These are phyloP conservation scores for Batillaria attramentaria DNA, from an alignment of 1,140 invertebrate species.

Conservation along the genomic window DNA sequence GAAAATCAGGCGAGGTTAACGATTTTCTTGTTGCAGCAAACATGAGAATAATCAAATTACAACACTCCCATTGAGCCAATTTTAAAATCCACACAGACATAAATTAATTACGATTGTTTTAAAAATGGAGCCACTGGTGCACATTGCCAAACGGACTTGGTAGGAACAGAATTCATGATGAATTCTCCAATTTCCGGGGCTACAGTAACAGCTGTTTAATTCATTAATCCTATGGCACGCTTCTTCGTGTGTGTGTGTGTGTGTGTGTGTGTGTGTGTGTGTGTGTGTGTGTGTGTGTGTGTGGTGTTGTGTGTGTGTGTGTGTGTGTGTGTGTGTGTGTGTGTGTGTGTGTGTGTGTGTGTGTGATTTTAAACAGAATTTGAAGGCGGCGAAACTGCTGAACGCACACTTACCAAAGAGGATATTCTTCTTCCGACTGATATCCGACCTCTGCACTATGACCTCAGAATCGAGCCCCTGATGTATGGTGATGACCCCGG, in stretches of 20 bases:
- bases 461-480: constrained; percentile 52
- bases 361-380: background rate
- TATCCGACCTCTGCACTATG: constrained; percentile 54
- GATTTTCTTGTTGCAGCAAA: no score
- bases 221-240: no score
- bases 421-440: constrained; percentile 42
- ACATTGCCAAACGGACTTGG: no score
- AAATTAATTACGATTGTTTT: no score
- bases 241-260: constrained; percentile 16
- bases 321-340: constrained; percentile 10
- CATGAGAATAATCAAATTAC: no score
- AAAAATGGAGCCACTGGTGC: no score
- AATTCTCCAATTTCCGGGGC: no score
- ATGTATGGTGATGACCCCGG: constrained; percentile 43
- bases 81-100: no score
- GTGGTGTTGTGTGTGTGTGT: background rate
- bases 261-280: background rate
- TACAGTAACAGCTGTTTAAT: no score
- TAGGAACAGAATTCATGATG: no score
- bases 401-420: background rate
- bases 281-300: constrained; percentile 14
- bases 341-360: constrained; percentile 6
- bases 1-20: no score
- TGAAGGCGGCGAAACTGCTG: background rate
- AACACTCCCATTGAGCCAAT: no score